phyloP scores from a whole-genome alignment of 2,888 invertebrate genomes.

The Camponotus fellah region DNA sequence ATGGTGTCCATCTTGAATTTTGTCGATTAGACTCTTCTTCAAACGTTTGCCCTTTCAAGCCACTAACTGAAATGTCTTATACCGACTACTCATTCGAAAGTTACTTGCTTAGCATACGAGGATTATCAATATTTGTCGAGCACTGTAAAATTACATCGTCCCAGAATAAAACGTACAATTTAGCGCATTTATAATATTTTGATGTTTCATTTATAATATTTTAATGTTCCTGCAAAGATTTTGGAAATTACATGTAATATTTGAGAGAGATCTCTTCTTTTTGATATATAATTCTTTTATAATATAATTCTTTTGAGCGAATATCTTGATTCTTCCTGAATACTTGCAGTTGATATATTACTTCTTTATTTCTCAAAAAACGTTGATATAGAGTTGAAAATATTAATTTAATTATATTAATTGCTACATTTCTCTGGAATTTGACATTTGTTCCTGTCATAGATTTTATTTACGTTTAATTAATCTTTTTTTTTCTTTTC shows the following conservation, averaged over 20 bases:
- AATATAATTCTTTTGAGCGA: neutral
- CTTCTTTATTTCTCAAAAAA: neutral
- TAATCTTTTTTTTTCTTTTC: neutral
- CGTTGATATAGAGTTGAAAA: neutral
- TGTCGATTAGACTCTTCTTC: constrained; percentile 19
- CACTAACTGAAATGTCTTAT: constrained; percentile 8
- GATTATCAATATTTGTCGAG: constrained; percentile 28
- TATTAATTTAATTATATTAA: neutral
- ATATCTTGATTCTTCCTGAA: constrained; percentile 25
- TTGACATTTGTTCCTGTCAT: neutral
- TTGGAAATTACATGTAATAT: neutral
- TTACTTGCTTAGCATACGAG: constrained; percentile 27
- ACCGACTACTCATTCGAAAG: constrained; percentile 10
- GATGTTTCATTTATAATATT: neutral
- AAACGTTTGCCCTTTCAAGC: constrained; percentile 25
- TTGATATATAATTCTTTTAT: neutral
- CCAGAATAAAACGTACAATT: neutral
- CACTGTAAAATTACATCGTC: constrained; percentile 27
- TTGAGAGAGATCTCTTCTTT: neutral
- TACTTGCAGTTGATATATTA: neutral
- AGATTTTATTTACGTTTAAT: neutral
- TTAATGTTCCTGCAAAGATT: neutral
- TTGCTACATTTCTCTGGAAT: neutral
- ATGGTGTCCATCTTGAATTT: constrained; percentile 81
- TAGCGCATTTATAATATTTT: neutral